A percentile compares a stretch with the other conserved stretches of the same genome.
phyloP scores from a whole-genome alignment of 2,113 vertebrate species.

The Vulpes vulpes region DNA sequence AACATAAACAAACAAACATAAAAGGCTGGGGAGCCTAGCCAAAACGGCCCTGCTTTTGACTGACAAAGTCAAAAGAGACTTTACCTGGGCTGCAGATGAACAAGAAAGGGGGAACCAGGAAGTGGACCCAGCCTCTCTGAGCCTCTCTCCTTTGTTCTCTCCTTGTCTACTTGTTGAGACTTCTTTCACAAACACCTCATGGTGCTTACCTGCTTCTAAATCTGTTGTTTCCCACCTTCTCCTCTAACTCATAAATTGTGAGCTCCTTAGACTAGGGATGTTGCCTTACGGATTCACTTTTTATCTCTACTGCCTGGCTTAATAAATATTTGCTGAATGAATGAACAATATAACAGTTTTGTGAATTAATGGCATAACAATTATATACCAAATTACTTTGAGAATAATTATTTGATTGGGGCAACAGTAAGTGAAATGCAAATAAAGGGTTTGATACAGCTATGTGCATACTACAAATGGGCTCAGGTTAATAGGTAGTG shows the following conservation, averaged over 20 bases:
- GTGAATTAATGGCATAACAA: not conserved
- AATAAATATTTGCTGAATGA: not conserved
- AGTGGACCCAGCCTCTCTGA: not conserved
- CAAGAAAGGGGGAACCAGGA: not conserved
- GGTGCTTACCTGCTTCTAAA: not conserved
- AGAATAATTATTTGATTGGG: not conserved
- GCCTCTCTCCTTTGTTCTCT: not conserved
- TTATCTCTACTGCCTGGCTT: not conserved
- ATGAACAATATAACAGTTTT: not conserved
- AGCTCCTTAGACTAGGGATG: not conserved
- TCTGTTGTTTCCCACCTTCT: not conserved
- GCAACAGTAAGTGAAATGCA: not conserved
- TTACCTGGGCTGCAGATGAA: not conserved
- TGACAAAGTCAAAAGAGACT: not conserved
- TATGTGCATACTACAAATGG: not conserved
- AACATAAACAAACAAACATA: not conserved
- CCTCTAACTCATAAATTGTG: not conserved
- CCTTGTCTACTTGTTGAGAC: not conserved
- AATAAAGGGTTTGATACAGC: not conserved
- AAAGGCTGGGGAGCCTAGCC: not conserved
- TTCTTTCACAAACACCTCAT: not conserved
- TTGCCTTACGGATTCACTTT: not conserved
- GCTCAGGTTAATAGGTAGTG: not conserved
- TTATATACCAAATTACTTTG: not conserved
- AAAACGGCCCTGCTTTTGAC: not conserved